These are phyloP conservation scores for Tenthredo livida DNA, from an alignment of 2,888 invertebrate genomes.

Conservation along the genomic window DNA sequence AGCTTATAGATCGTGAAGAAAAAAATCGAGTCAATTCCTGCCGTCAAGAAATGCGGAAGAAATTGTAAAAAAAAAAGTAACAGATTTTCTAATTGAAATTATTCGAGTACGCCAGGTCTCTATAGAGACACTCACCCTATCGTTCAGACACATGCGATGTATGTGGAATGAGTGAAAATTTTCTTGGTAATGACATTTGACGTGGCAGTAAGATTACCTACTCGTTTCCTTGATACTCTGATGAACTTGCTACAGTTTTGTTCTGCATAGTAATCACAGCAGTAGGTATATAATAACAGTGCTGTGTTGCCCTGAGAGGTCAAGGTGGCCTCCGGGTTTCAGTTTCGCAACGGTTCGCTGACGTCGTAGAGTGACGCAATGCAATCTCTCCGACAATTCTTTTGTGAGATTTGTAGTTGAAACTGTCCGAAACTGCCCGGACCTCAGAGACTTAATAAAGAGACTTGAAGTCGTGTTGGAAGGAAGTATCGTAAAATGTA, in stretches of 20 bases:
- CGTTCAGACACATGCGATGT: not conserved
- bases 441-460: not conserved
- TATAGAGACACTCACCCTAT: not conserved
- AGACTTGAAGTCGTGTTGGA: not conserved
- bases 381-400: conserved; percentile 10
- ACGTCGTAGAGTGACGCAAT: conserved; percentile 29
- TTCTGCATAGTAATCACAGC: conserved; percentile 34
- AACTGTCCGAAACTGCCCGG: conserved; percentile 7
- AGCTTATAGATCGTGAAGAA: not conserved
- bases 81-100: too few relatives aligned
- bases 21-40: not conserved
- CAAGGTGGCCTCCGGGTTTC: conserved; percentile 43
- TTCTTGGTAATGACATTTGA: not conserved
- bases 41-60: not conserved
- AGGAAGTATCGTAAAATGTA: conserved; percentile 60
- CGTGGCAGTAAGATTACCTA: not conserved
- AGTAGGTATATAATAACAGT: conserved; percentile 36
- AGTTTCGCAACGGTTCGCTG: conserved; percentile 48
- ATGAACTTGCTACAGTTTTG: conserved; percentile 25
- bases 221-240: not conserved
- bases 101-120: not conserved
- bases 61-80: not conserved
- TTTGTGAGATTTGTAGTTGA: conserved; percentile 18
- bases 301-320: conserved; percentile 35
- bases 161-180: not conserved